Evolutionary conservation across 2,113 vertebrate species (phyloP).

Genomic region (Pteronura brasiliensis): DNA sequence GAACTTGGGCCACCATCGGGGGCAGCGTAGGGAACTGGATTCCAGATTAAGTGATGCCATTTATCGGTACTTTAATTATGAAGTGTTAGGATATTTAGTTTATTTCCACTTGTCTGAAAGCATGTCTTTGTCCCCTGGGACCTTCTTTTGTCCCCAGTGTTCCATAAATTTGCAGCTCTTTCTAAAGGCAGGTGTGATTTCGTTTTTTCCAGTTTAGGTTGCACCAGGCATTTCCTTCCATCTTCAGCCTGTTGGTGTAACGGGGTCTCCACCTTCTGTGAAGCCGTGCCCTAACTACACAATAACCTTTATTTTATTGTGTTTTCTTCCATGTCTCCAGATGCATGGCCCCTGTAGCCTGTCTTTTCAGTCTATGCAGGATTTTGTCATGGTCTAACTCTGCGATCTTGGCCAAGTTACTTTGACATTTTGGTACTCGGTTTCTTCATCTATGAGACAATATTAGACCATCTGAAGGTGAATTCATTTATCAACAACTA

Average conservation of each 20-base stretch:
- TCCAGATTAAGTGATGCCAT: not conserved
- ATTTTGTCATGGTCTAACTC: not conserved
- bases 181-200: not conserved
- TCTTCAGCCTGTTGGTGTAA: not conserved
- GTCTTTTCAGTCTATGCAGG: not conserved
- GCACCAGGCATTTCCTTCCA: not conserved
- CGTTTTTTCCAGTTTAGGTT: not conserved
- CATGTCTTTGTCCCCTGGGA: not conserved
- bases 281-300: not conserved
- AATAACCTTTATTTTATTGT: not conserved
- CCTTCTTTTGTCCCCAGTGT: not conserved
- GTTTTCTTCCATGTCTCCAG: not conserved
- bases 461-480: not conserved
- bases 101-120: not conserved
- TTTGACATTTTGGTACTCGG: not conserved
- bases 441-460: not conserved
- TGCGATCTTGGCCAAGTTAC: not conserved
- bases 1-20: not conserved
- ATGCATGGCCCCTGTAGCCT: not conserved
- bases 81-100: not conserved
- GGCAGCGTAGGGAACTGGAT: not conserved
- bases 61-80: not conserved
- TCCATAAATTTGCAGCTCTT: not conserved
- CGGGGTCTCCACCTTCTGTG: fast-evolving
- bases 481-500: not conserved